phyloP scores from a whole-genome alignment of 2,888 invertebrate genomes.

The Gortyna flavago region DNA sequence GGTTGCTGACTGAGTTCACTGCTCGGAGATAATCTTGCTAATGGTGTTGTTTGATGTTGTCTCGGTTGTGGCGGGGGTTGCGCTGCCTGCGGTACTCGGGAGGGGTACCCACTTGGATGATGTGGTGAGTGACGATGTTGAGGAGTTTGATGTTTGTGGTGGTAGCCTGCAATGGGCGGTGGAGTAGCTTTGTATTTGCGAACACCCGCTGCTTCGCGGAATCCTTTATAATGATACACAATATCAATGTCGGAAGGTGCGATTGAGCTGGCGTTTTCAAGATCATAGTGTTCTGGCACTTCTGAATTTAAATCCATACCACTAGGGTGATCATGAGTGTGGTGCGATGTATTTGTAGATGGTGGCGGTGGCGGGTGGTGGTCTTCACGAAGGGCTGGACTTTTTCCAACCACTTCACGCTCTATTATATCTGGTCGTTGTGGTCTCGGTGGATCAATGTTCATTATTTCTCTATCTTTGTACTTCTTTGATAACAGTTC shows the following conservation, averaged over 20 bases:
- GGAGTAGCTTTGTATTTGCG: slow-evolving; percentile 97
- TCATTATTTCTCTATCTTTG: slow-evolving; percentile 95
- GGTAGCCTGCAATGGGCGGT: slow-evolving; percentile 94
- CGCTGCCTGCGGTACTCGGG: slow-evolving; percentile 92
- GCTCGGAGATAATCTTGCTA: slow-evolving; percentile 97
- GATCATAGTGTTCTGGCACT: slow-evolving; percentile 97
- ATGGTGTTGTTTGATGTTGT: slow-evolving; percentile 96
- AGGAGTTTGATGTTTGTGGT: slow-evolving; percentile 93
- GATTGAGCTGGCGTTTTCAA: slow-evolving; percentile 99
- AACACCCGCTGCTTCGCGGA: slow-evolving; percentile 95
- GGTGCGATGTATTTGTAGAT: slow-evolving; percentile 92
- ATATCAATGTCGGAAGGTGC: slow-evolving; percentile 99
- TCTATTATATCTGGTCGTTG: slow-evolving; percentile 98
- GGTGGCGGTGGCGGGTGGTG: slow-evolving; percentile 95
- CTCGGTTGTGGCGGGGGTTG: slow-evolving; percentile 92
- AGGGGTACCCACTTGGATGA: slow-evolving; percentile 93
- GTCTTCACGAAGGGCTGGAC: slow-evolving; percentile 94
- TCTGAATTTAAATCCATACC: slow-evolving; percentile 94
- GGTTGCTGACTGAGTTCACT: slow-evolving; percentile 98
- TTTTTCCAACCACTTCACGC: slow-evolving; percentile 95
- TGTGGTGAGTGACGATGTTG: slow-evolving; percentile 95
- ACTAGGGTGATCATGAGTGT: slow-evolving; percentile 93
- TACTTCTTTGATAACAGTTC: slow-evolving; percentile 97
- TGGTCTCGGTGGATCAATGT: slow-evolving; percentile 93
- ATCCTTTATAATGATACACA: slow-evolving; percentile 98